Evolutionary conservation across 1,140 invertebrate species (phyloP), one percentile per base, ranked within the genome.

Genomic region (Dolichoris vasculosae): DNA sequence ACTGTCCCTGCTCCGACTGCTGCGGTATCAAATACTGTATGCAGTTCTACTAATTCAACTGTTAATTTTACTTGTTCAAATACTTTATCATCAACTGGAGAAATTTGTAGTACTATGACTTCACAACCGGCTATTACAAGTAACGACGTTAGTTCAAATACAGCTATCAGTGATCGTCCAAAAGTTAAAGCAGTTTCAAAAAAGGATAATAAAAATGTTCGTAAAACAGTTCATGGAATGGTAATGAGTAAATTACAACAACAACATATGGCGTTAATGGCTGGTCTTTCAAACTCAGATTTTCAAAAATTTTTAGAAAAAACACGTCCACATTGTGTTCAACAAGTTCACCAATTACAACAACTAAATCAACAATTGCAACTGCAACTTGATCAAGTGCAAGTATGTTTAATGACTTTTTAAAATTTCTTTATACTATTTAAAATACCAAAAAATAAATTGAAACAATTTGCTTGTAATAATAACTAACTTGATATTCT

Each of bases 141-240:
- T 80, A 93, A 91, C 46, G 92, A 93, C 73, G 92, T 93, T 76
- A 92, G 94, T 51, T 94, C 96, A 92, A 95, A 95, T 90, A 97
- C 96, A 75, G 96, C 96, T 82, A 96, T 97, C 64, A 96, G 96
- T 91, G 96, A 97, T 93, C 94, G 96, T 87, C 96, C 96, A 51
- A 97, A 97, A 94, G 96, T 95, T 0, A 97, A 97, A 91, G 95
- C 96, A 15, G 95, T 96, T 59, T 96, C 96, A 48, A 97, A 97
- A 90, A 97, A 96, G 90, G 96, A 96, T 89, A 94, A 95, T 30
- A 96, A 95, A 91, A 96, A 94, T 89, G 89, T 92, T 32, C 92
- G 94, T 46, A 94, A 94, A 89, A 90, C 90, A 30, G 88, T 90
- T 9, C 89, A 90, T 82, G 89, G 90, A 82, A 88, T 90, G 85